phyloP scores from a whole-genome alignment of 2,888 invertebrate species.

The Lysandra coridon region DNA sequence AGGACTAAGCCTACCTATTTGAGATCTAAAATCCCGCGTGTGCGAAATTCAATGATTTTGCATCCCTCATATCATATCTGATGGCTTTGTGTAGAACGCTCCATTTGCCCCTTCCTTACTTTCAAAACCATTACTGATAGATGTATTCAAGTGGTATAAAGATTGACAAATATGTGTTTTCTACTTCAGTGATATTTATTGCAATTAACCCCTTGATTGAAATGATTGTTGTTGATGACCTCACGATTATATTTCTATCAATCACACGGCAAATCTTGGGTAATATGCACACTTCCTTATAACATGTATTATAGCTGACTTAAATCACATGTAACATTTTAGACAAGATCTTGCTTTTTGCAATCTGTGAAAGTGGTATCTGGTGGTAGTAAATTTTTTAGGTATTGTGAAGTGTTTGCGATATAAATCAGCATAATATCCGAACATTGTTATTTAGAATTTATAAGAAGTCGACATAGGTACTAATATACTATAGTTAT shows the following conservation, averaged over 20 bases:
- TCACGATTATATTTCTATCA: conserved; percentile 1
- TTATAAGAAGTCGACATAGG: not conserved
- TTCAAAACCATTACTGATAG: not conserved
- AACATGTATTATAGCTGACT: not conserved
- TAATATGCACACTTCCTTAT: not conserved
- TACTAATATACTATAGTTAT: not conserved
- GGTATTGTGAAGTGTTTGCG: not conserved
- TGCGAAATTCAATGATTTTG: too few relatives aligned
- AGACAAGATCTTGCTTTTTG: not conserved
- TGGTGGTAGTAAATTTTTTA: not conserved
- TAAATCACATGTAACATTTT: not conserved
- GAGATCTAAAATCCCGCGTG: too few relatives aligned
- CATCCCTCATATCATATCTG: too few relatives aligned
- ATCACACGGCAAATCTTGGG: not conserved
- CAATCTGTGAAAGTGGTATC: not conserved
- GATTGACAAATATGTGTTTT: conserved; percentile 6
- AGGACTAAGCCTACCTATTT: too few relatives aligned
- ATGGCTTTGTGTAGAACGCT: too few relatives aligned
- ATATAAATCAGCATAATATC: too few relatives aligned
- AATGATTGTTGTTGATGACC: conserved; percentile 8
- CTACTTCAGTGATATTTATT: not conserved
- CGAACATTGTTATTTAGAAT: not conserved
- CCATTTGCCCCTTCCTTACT: not conserved
- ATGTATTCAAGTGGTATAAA: not conserved
- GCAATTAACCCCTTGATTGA: conserved; percentile 4